Conservation (phyloP, 2,113 vertebrate genomes). For the Actenoides hombroni region DNA sequence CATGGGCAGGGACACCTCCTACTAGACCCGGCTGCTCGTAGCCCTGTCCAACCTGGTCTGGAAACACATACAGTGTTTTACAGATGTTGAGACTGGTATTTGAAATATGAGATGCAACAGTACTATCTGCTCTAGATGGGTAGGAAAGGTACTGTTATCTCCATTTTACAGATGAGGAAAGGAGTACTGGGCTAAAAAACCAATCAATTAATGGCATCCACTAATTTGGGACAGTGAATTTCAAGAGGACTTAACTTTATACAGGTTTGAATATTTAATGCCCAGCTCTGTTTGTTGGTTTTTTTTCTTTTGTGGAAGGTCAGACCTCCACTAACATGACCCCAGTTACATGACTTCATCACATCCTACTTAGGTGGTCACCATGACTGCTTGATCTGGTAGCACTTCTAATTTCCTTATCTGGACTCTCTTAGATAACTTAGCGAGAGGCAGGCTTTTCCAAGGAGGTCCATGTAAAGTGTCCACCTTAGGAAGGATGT, state of each 20-base stretch:
- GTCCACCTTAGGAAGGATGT: neutral
- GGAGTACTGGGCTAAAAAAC: neutral
- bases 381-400: neutral
- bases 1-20: too few relatives aligned
- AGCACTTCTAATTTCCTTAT: neutral
- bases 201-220: neutral
- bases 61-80: neutral
- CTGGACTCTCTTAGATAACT: neutral
- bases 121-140: neutral
- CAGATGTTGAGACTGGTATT: neutral
- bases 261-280: neutral
- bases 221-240: neutral
- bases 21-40: too few relatives aligned
- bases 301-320: neutral
- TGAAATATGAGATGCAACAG: neutral
- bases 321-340: neutral
- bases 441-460: neutral
- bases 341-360: neutral
- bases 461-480: neutral
- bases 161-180: neutral
- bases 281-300: neutral
- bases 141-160: neutral
- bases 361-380: neutral
- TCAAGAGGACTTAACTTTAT: neutral
- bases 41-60: too few relatives aligned